phyloP scores from a whole-genome alignment of 2,888 invertebrate genomes.

The Epistrophe grossulariae region DNA sequence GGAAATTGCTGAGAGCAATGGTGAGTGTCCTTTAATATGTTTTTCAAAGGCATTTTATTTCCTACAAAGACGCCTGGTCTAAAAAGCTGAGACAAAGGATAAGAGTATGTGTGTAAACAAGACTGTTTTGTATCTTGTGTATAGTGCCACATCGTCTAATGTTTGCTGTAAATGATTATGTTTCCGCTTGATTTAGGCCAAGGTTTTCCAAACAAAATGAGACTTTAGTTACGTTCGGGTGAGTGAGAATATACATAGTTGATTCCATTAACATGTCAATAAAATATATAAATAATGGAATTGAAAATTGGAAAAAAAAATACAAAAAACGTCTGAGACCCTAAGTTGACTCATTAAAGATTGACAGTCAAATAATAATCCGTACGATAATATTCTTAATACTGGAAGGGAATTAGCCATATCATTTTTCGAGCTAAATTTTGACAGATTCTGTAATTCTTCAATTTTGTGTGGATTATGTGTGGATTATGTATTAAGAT shows the following conservation, averaged over 20 bases:
- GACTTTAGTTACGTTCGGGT: not conserved
- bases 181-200: slow-evolving; percentile 54
- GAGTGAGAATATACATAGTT: not conserved
- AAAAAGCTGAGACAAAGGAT: slow-evolving; percentile 2
- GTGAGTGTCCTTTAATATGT: slow-evolving; percentile 39
- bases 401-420: too few relatives aligned
- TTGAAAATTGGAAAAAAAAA: slow-evolving; percentile 29
- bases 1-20: slow-evolving; percentile 2
- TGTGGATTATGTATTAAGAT: too few relatives aligned
- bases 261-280: slow-evolving; percentile 24
- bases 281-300: slow-evolving; percentile 23
- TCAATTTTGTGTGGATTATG: too few relatives aligned
- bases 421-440: too few relatives aligned
- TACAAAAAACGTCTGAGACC: not conserved
- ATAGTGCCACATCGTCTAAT: slow-evolving; percentile 48
- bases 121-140: not conserved
- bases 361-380: not conserved
- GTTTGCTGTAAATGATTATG: slow-evolving; percentile 59
- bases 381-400: too few relatives aligned
- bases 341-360: not conserved
- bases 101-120: not conserved
- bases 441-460: too few relatives aligned
- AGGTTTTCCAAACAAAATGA: slow-evolving; percentile 43
- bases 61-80: not conserved
- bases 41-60: slow-evolving; percentile 34